phyloP scores from a whole-genome alignment of 2,113 vertebrate species.

The Indicator indicator region DNA sequence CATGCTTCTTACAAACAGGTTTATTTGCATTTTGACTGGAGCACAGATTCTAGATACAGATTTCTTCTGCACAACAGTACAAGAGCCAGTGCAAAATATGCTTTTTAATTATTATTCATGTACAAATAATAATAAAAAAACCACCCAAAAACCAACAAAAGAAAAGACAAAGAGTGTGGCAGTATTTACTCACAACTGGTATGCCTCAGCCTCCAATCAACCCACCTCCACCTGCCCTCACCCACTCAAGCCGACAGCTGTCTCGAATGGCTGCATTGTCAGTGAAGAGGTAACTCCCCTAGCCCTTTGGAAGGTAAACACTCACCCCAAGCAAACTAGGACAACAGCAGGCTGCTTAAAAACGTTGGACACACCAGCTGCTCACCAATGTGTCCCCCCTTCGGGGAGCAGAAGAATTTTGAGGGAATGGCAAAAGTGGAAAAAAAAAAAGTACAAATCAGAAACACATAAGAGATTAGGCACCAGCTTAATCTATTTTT shows the following conservation, averaged over 20 bases:
- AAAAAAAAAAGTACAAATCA: neutral
- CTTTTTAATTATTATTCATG: slow-evolving; percentile 63
- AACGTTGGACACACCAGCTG: neutral
- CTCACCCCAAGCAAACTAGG: slow-evolving; percentile 22
- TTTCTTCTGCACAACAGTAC: slow-evolving; percentile 68
- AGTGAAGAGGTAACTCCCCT: slow-evolving; percentile 33
- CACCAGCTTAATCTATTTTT: slow-evolving; percentile 23
- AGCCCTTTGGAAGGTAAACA: slow-evolving; percentile 47
- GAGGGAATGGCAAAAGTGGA: neutral
- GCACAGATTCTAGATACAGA: slow-evolving; percentile 72
- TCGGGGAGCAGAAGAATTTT: neutral
- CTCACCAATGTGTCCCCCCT: neutral
- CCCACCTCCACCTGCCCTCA: neutral
- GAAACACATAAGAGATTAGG: slow-evolving; percentile 32
- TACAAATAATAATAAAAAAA: slow-evolving; percentile 49
- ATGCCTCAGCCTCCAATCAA: neutral
- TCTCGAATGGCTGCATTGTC: neutral
- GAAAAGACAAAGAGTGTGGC: slow-evolving; percentile 42
- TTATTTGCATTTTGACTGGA: slow-evolving; percentile 79
- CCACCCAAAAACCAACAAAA: neutral
- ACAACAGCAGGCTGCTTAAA: slow-evolving; percentile 14
- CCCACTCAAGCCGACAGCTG: neutral
- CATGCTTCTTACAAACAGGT: slow-evolving; percentile 75
- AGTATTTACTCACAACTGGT: slow-evolving; percentile 65
- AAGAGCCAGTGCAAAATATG: slow-evolving; percentile 80